Evolutionary conservation across 64 coral and sea anemone genomes (phyloP), one percentile per base, ranked within the genome.

Genomic region (Stylophora pistillata): DNA sequence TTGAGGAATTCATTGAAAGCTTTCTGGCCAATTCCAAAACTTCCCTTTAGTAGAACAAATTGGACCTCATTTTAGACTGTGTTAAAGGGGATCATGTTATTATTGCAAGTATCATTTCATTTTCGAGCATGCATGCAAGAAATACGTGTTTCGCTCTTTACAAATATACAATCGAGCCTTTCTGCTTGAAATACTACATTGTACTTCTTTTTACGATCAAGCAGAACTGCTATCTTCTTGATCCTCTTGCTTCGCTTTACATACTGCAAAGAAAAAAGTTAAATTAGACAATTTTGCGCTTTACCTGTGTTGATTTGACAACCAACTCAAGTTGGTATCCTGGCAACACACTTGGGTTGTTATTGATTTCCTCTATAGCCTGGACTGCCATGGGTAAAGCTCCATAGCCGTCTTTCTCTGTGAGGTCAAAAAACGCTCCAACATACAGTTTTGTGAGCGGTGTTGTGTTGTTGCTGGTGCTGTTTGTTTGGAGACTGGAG

Each of bases 361-460:
- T 90, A 73, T 95, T 95, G 23, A 96, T 93, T 15, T 96, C 94
- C 9, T 90, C 87, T 31, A 96, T 79, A 0, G 94, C 94, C 64
- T 86, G 88, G n/a, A 87, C 53, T 5, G 94, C 91, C 76, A 91
- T 87, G 3, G 91, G 86, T 2, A 96, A 73, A 9, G 34, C 70
- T 5, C 91, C 74, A 55, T 85, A 89, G 12, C 90, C 90, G 23
- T 79, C 29, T 58, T 90, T 88, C 0, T 11, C 57, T 1, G 71
- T 30, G 10, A 96, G 64, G 52, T 96, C 88, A 58, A 96, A 96
- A 60, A 96, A 93, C 14, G 70, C 91, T 70, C 94, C 94, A 57
- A 96, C 87, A 47, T 87, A 93, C 52, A 96, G 52, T 1, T 29
- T 30, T 10, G 63, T 84, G 5, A 84, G 61, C 1, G 16, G 33